phyloP scores from a whole-genome alignment of 2,888 invertebrate species.

The Dugesia japonica region DNA sequence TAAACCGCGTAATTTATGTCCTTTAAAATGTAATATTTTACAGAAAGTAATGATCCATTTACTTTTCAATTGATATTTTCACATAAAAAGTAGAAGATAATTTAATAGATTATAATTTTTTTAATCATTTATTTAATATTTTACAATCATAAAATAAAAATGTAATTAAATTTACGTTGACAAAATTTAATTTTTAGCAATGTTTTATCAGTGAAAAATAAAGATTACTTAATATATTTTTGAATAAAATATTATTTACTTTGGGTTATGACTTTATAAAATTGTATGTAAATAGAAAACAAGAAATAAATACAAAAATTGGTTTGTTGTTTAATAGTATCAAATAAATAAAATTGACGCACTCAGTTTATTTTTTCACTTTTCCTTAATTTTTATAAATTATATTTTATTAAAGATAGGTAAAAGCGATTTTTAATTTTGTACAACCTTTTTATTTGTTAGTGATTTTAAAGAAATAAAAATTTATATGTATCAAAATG shows the following conservation, averaged over 20 bases:
- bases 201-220: neutral
- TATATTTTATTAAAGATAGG: neutral
- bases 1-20: neutral
- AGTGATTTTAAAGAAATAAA: no score
- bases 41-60: neutral
- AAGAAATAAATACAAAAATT: neutral
- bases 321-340: neutral
- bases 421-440: neutral
- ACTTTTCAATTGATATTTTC: neutral
- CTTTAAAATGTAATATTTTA: neutral
- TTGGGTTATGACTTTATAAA: neutral
- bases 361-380: conserved; percentile 20
- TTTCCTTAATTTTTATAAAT: conserved; percentile 20
- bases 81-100: neutral
- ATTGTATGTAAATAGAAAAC: neutral
- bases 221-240: conserved; percentile 6
- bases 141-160: neutral
- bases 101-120: conserved; percentile 15
- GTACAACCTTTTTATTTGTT: neutral
- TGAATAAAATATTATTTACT: conserved; percentile 5
- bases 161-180: neutral
- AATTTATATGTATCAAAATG: no score
- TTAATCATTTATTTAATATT: neutral
- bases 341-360: conserved; percentile 16
- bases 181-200: neutral